phyloP scores from a whole-genome alignment of 2,113 vertebrate species.

The Passer domesticus region DNA sequence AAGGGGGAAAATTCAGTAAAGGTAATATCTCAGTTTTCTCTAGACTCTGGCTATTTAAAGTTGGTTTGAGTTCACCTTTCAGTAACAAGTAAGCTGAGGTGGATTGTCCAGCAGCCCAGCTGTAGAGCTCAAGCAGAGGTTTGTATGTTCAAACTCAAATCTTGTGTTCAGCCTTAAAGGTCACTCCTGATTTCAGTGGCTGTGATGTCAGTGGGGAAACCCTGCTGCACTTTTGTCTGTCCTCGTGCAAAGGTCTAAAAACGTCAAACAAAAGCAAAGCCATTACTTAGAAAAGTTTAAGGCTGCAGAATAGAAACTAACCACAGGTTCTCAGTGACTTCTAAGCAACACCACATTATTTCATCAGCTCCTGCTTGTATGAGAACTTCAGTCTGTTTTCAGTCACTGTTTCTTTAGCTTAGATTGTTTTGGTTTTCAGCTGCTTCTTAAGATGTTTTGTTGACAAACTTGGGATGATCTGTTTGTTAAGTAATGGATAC shows the following conservation, averaged over 20 bases:
- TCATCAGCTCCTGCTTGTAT: neutral
- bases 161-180: constrained; percentile 31
- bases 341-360: neutral
- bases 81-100: neutral
- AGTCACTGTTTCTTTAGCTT: neutral
- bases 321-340: neutral
- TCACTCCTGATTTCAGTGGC: neutral
- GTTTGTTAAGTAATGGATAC: neutral
- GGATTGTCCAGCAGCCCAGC: neutral
- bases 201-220: constrained; percentile 56
- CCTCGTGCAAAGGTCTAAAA: neutral
- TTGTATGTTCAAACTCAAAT: neutral
- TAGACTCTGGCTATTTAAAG: neutral
- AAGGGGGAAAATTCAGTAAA: neutral
- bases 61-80: constrained; percentile 10
- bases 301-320: neutral
- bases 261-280: neutral
- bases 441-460: neutral
- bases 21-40: neutral
- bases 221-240: constrained; percentile 12
- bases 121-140: neutral
- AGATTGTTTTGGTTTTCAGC: neutral
- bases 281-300: neutral
- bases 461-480: neutral
- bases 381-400: neutral